phyloP scores from a whole-genome alignment of 2,888 invertebrate species.

The Adela reaumurella region DNA sequence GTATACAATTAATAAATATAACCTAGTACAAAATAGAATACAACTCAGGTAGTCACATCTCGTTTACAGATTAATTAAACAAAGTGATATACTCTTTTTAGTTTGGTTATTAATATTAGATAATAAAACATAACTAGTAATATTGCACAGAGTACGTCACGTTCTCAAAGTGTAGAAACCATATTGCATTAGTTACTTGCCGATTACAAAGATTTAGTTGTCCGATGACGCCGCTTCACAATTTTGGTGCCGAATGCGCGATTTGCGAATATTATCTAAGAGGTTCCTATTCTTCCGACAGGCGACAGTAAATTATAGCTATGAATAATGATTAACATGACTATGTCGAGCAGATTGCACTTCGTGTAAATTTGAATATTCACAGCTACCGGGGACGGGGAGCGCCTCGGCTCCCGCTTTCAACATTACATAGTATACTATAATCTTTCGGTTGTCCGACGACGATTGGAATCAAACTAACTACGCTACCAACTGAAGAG shows the following conservation, averaged over 20 bases:
- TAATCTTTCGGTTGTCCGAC: background rate
- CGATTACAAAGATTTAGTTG: background rate
- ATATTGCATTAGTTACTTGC: background rate
- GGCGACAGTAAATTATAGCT: slow-evolving; percentile 52
- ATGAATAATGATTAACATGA: slow-evolving; percentile 52
- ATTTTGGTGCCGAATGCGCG: background rate
- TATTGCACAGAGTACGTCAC: slow-evolving; percentile 60
- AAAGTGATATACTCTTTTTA: slow-evolving; percentile 29
- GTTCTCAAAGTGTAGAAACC: slow-evolving; percentile 30
- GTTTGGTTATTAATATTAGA: slow-evolving; percentile 57
- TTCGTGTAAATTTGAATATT: slow-evolving; percentile 42
- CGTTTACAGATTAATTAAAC: slow-evolving; percentile 48
- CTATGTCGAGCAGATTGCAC: slow-evolving; percentile 54
- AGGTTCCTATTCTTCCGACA: slow-evolving; percentile 25
- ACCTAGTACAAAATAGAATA: slow-evolving; percentile 23
- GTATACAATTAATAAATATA: background rate
- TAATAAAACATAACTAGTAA: slow-evolving; percentile 60
- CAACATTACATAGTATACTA: background rate
- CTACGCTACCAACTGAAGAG: background rate
- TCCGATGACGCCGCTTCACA: too few relatives aligned
- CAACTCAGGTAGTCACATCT: slow-evolving; percentile 52
- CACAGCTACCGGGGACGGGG: slow-evolving; percentile 33
- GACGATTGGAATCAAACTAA: background rate
- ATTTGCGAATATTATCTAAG: background rate
- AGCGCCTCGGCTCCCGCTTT: background rate